Evolutionary conservation across 2,888 invertebrate species (phyloP).

Genomic region (Aspidiotus rigidus): DNA sequence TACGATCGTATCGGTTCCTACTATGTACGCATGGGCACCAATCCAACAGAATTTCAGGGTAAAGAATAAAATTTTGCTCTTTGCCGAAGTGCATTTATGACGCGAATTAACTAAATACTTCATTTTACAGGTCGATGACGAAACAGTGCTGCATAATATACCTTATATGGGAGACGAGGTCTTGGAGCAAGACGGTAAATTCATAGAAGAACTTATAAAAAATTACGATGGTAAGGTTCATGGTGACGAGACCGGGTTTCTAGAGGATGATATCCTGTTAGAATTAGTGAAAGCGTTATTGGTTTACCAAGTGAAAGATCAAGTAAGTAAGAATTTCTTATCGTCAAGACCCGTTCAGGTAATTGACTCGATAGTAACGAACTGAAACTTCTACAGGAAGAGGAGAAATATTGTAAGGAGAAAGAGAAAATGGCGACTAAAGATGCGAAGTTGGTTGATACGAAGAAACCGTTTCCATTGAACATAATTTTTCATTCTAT

Average conservation of each 20-base stretch:
- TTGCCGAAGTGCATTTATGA: neutral
- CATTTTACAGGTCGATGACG: slow-evolving; percentile 67
- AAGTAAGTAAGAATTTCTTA: slow-evolving; percentile 33
- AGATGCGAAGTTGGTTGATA: slow-evolving; percentile 31
- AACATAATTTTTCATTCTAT: slow-evolving; percentile 79
- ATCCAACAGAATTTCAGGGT: slow-evolving; percentile 94
- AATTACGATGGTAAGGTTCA: slow-evolving; percentile 98
- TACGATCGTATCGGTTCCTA: slow-evolving; percentile 77
- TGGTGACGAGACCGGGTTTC: slow-evolving; percentile 85
- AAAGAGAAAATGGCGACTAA: neutral
- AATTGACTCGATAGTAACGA: neutral
- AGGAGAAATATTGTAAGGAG: slow-evolving; percentile 36
- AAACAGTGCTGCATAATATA: slow-evolving; percentile 94
- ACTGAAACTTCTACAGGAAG: slow-evolving; percentile 34
- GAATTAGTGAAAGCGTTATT: slow-evolving; percentile 78
- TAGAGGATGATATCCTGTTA: slow-evolving; percentile 88
- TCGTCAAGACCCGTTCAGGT: neutral
- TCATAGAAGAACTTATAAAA: slow-evolving; percentile 92
- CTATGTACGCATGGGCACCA: slow-evolving; percentile 97
- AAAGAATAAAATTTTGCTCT: neutral
- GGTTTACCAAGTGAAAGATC: slow-evolving; percentile 54
- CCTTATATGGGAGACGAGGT: slow-evolving; percentile 99
- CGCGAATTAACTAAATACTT: neutral
- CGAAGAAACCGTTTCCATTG: slow-evolving; percentile 55
- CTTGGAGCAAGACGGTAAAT: slow-evolving; percentile 87